These are phyloP conservation scores for Planococcus citri DNA, from an alignment of 1,140 invertebrate genomes.

Conservation along the genomic window DNA sequence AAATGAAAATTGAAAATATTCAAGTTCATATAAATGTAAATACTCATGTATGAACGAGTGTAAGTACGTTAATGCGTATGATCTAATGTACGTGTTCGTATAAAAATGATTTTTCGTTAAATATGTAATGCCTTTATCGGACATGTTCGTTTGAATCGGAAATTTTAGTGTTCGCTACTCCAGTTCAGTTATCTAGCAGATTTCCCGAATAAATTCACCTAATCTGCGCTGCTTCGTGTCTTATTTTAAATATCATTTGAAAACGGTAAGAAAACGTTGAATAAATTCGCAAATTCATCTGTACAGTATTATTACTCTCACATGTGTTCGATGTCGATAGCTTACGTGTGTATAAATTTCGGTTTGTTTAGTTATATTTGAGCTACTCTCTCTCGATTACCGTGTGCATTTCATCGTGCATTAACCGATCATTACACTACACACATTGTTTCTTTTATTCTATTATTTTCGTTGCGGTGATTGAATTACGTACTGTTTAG, in stretches of 20 bases:
- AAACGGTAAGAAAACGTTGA: background rate
- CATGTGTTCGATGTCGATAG: too few species aligned
- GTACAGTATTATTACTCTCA: too few species aligned
- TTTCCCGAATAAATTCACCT: background rate
- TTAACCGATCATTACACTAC: too few species aligned
- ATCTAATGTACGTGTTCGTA: background rate
- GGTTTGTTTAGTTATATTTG: too few species aligned
- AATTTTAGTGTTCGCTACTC: background rate
- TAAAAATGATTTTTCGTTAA: background rate
- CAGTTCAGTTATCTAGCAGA: background rate
- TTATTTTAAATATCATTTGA: background rate
- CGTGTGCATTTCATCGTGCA: too few species aligned
- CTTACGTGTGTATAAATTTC: too few species aligned
- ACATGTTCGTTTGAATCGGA: background rate
- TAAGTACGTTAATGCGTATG: background rate
- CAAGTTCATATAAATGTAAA: background rate
- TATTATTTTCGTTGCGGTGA: too few species aligned
- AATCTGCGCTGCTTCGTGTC: background rate
- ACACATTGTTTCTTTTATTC: too few species aligned
- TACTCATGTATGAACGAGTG: background rate
- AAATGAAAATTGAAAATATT: too few species aligned
- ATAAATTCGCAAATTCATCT: too few species aligned
- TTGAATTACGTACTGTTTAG: too few species aligned
- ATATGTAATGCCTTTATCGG: background rate
- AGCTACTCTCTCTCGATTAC: too few species aligned